A percentile compares a stretch with the other conserved stretches of the same genome.
phyloP scores from a whole-genome alignment of 1,140 invertebrate genomes.

The Drosophila pallidifrons region DNA sequence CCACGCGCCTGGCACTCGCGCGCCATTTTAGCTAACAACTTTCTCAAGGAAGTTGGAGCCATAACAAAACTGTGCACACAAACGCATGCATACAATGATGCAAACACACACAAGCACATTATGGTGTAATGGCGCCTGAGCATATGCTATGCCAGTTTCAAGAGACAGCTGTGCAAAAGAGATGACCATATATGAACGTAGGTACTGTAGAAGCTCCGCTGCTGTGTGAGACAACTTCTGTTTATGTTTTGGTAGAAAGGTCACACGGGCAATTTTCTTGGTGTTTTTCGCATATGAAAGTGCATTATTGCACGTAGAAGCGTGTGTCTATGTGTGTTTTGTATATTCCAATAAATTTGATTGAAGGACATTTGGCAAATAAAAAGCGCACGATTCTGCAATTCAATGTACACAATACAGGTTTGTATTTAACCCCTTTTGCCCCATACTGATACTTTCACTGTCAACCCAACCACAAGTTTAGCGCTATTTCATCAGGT shows the following conservation, averaged over 20 bases:
- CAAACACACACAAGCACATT: conserved; percentile 26
- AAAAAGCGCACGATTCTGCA: conserved; percentile 10
- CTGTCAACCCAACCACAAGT: neutral
- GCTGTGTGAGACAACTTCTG: conserved; percentile 37
- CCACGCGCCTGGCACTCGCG: conserved; percentile 51
- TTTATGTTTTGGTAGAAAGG: conserved; percentile 78
- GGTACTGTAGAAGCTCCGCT: conserved; percentile 10
- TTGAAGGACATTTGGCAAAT: conserved; percentile 48
- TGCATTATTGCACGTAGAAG: conserved; percentile 21
- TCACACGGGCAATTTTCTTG: conserved; percentile 43
- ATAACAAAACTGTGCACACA: conserved; percentile 21
- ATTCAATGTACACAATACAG: conserved; percentile 4
- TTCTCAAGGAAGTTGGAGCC: conserved; percentile 41
- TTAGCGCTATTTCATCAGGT: conserved; percentile 18
- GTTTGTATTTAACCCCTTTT: neutral
- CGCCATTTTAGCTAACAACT: conserved; percentile 54
- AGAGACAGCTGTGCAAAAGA: conserved; percentile 41
- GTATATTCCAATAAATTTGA: conserved; percentile 44
- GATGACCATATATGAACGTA: conserved; percentile 31
- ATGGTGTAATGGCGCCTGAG: conserved; percentile 69
- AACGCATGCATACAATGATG: neutral
- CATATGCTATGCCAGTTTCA: conserved; percentile 69
- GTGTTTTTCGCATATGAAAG: conserved; percentile 5
- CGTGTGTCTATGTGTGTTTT: conserved; percentile 13
- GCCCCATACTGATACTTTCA: conserved; percentile 10